phyloP scores from a whole-genome alignment of 2,888 invertebrate genomes.

The Rhagophthalmus giganteus region DNA sequence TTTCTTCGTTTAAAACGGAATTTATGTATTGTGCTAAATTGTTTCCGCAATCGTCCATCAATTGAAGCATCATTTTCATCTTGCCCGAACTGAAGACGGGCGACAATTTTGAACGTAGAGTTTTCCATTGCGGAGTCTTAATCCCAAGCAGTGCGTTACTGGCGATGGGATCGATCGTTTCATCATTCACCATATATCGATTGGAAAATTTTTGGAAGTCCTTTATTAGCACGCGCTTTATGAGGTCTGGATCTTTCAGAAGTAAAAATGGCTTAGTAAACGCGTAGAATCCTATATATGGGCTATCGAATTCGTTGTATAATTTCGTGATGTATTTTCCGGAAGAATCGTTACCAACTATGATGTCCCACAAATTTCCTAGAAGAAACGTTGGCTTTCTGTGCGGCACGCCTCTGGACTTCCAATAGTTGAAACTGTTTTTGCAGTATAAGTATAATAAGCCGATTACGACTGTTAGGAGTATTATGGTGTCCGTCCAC shows the following conservation, averaged over 20 bases:
- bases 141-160: slow-evolving; percentile 52
- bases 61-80: slow-evolving; percentile 58
- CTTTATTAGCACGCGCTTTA: slow-evolving; percentile 53
- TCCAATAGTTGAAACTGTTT: too few species aligned
- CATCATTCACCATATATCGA: slow-evolving; percentile 52
- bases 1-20: too few species aligned
- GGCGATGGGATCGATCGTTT: slow-evolving; percentile 51
- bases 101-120: slow-evolving; percentile 56
- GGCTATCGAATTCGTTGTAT: slow-evolving; percentile 40
- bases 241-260: slow-evolving; percentile 53
- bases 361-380: too few species aligned
- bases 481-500: too few species aligned
- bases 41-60: too few species aligned
- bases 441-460: too few species aligned
- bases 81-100: too few species aligned
- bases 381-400: too few species aligned
- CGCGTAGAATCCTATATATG: slow-evolving; percentile 54
- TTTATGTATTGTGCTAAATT: too few species aligned
- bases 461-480: too few species aligned
- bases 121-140: slow-evolving; percentile 58
- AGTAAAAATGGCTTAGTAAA: slow-evolving; percentile 54
- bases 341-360: slow-evolving; percentile 40
- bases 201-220: slow-evolving; percentile 56
- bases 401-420: too few species aligned
- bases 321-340: slow-evolving; percentile 44